Evolutionary conservation across 2,113 vertebrate species (phyloP), one percentile per base, ranked within the genome.

Genomic region (Saguinus imperator): DNA sequence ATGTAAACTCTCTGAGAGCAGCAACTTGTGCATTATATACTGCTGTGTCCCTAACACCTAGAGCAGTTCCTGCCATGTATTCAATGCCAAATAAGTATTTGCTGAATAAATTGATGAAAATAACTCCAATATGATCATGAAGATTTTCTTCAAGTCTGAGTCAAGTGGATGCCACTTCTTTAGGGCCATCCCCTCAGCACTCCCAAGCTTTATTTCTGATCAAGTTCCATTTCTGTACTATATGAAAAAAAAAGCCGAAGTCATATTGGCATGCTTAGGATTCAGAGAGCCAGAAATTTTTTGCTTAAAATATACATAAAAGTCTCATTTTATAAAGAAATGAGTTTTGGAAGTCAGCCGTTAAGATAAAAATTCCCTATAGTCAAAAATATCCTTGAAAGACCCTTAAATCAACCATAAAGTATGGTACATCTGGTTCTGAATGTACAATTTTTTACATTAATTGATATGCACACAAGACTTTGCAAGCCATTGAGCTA

Each of bases 311-410:
- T 93, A 27, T 91, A 96, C 20, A 52, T n/a, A 89, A 81, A 89
- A 81, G 35, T 86, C 48, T 83, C n/a, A 84, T 81, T 84, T 85
- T 91, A 75, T 66, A 29, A 61, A 37, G 20, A 48, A 96, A 87
- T 70, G 57, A 85, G 52, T 58, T 94, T 91, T 91, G 29, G 48
- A 96, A 89, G 57, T 75, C 68, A 91, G 16, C 11, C 35, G 61
- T 92, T 87, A 72, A 66, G 40, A 61, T 87, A 11, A 95, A 95
- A 94, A 92, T 57, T 20, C 35, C 17, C 32, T 96, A 66, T 45
- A 73, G 57, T 83, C 5, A 77, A 91, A 92, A 93, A 70, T 58
- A 85, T 66, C 73, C 55, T 96, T 91, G 43, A 86, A 94, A 96
- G 25, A 86, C 17, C 25, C 18, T 95, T 81, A 81, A 87, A 61